A percentile compares a stretch with the other conserved stretches of the same genome.
Evolutionary conservation across 92 coral and sea anemone genomes (phyloP).

Genomic region (Epizoanthus scotinus): DNA sequence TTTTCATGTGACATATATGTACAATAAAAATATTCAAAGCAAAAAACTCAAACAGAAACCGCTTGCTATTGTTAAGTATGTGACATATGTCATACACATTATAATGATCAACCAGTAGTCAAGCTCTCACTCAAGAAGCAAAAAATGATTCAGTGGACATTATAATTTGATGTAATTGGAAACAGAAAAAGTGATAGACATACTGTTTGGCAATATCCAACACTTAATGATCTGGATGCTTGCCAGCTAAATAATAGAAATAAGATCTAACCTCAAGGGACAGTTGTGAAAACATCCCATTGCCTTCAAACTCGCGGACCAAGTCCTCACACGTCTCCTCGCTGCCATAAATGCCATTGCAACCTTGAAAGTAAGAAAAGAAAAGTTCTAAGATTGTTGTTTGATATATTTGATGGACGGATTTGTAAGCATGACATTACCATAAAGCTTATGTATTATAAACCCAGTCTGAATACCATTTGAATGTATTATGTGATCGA

Average conservation of each 20-base stretch:
- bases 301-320: slow-evolving; percentile 90
- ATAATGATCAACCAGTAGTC: no score
- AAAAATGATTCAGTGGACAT: no score
- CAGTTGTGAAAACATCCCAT: slow-evolving; percentile 93
- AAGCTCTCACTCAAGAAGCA: no score
- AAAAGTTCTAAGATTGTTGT: background rate
- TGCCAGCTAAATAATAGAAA: slow-evolving; percentile 9
- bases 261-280: slow-evolving; percentile 78
- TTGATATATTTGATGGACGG: background rate
- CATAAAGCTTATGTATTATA: background rate
- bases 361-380: slow-evolving; percentile 52
- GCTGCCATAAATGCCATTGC: slow-evolving; percentile 75
- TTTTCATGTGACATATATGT: no score
- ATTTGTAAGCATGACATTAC: slow-evolving; percentile 3
- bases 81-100: no score
- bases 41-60: no score
- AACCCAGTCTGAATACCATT: slow-evolving; percentile 11
- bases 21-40: no score
- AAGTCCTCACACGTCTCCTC: slow-evolving; percentile 90
- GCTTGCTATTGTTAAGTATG: no score
- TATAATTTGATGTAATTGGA: no score
- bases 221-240: slow-evolving; percentile 1
- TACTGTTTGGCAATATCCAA: background rate
- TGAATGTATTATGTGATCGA: background rate
- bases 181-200: no score